Evolutionary conservation across 2,113 vertebrate genomes (phyloP), one percentile per base, ranked within the genome.

Genomic region (Urocynchramus pylzowi): DNA sequence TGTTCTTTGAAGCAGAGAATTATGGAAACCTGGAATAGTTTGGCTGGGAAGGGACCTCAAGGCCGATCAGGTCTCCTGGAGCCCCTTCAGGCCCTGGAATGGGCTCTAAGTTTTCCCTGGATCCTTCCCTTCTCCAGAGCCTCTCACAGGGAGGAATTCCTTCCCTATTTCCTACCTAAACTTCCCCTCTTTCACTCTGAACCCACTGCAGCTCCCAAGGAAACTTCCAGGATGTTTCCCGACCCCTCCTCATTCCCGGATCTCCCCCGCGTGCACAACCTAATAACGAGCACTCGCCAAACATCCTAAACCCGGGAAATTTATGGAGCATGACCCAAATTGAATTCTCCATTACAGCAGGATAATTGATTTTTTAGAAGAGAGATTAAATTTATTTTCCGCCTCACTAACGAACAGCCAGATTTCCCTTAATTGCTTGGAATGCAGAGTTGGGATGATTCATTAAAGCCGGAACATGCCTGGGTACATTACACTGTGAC

Each of bases 391-490:
- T 98, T 98, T 98, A 98, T 98, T 98, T 98, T 98, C 97, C 98
- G 98, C 98, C 97, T 98, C 98, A 97, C 98, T 98, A 98, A 98
- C 97, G 97, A 98, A 97, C 96, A 98, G 98, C 98, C 97, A 98
- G 98, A 98, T 98, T 98, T 98, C 98, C 98, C 98, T 98, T 98
- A 98, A 98, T 98, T 98, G 98, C 98, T 98, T 96, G 91, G 98
- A 98, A 98, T 98, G 98, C 97, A 96, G 97, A 93, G 97, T 97
- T 97, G 96, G 96, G 97, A 98, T 98, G 98, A 98, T 98, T 98
- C 98, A 98, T 98, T 98, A 98, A 97, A 97, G 97, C 80, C 96
- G 90, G 93, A 97, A 96, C 97, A 97, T 98, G 98, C 97, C 95
- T 97, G 97, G 97, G 96, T 98, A 97, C 96, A 94, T 97, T 97